Evolutionary conservation across 2,797 vertebrate genomes (phyloP).

Genomic region (Lacerta bilineata): DNA sequence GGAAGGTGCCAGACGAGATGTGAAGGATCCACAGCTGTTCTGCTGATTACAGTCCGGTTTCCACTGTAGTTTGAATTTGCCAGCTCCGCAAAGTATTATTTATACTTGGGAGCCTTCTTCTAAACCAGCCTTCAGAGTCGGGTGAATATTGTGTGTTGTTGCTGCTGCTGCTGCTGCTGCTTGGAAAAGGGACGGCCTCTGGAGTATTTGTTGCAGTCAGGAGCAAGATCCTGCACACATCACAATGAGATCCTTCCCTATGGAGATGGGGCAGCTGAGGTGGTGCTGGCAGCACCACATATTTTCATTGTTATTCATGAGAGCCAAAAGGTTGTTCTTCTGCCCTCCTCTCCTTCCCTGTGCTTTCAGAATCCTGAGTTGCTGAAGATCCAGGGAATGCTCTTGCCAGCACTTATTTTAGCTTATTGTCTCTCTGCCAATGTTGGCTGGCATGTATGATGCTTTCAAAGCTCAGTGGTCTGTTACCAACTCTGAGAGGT

Average conservation of each 20-base stretch:
- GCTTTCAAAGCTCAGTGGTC: not conserved
- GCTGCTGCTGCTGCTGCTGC: not conserved
- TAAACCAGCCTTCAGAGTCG: not conserved
- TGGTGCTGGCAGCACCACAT: not conserved
- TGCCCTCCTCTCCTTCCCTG: not conserved
- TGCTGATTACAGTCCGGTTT: slow-evolving; percentile 3
- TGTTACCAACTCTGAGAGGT: slow-evolving; percentile 46
- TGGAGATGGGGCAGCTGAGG: not conserved
- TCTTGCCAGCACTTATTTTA: slow-evolving; percentile 28
- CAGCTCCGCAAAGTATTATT: not conserved
- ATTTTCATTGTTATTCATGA: not conserved
- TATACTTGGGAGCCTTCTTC: not conserved
- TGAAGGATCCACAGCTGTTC: not conserved
- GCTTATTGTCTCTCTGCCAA: slow-evolving; percentile 25
- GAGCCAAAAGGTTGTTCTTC: not conserved
- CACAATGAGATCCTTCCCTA: not conserved
- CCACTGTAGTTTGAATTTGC: not conserved
- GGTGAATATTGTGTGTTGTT: not conserved
- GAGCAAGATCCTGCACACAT: not conserved
- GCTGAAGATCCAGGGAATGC: not conserved
- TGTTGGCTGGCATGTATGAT: slow-evolving; percentile 41
- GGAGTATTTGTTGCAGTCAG: not conserved
- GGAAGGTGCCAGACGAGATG: not conserved
- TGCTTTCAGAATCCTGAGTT: not conserved
- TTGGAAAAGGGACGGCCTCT: not conserved